A percentile compares a stretch with the other conserved stretches of the same genome.
Conservation (phyloP, 2,113 vertebrate species). For the Prolemur simus region DNA sequence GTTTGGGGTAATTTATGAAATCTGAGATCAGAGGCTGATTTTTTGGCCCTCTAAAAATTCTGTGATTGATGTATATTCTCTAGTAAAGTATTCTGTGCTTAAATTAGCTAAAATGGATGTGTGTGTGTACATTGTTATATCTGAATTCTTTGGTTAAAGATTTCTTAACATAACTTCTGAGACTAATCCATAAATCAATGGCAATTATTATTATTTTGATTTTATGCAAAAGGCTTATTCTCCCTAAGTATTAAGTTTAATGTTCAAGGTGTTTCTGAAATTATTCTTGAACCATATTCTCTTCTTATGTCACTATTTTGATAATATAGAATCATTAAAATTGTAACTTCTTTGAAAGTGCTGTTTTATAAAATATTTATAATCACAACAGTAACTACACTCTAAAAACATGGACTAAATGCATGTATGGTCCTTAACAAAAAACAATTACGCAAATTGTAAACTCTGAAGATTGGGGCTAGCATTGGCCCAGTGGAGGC, state of each 20-base stretch:
- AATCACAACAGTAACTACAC: not conserved
- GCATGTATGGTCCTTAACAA: not conserved
- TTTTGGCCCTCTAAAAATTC: not conserved
- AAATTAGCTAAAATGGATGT: not conserved
- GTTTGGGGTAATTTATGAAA: not conserved
- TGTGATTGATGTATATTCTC: not conserved
- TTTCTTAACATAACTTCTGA: not conserved
- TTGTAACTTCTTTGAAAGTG: not conserved
- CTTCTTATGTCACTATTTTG: not conserved
- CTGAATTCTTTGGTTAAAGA: not conserved
- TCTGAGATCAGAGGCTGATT: not conserved
- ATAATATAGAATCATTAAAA: not conserved
- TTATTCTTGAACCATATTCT: not conserved
- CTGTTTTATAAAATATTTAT: not conserved
- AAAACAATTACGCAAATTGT: not conserved
- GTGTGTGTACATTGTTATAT: not conserved
- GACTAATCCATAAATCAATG: not conserved
- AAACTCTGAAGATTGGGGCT: not conserved
- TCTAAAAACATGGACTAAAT: not conserved
- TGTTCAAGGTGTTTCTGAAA: conserved; percentile 7
- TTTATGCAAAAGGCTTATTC: not conserved
- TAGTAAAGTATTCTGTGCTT: not conserved
- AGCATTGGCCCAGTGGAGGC: not conserved
- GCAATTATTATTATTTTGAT: not conserved
- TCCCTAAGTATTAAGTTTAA: not conserved